These are phyloP conservation scores for Spea multiplicata DNA, from an alignment of 2,113 vertebrate genomes.

Conservation along the genomic window DNA sequence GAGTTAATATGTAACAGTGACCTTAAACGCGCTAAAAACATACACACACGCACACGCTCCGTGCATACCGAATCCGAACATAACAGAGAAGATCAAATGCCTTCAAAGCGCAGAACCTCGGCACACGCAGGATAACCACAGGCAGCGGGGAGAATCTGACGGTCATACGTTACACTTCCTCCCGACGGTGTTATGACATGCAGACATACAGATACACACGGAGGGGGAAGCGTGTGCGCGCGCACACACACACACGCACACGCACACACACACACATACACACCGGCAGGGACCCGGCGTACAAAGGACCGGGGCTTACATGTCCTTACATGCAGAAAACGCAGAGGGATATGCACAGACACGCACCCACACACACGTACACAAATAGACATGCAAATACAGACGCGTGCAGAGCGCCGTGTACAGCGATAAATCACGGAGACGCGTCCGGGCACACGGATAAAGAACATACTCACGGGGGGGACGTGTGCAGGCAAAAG, in stretches of 20 bases:
- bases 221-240: no score
- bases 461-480: background rate
- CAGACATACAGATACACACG: background rate
- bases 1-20: no score
- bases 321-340: background rate
- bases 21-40: no score
- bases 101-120: background rate
- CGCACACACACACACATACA: background rate
- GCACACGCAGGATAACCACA: background rate
- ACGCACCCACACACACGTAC: background rate
- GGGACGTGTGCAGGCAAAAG: background rate
- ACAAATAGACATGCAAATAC: background rate
- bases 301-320: background rate
- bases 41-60: no score
- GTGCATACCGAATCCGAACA: no score
- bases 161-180: background rate
- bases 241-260: background rate
- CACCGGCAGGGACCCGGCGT: no score
- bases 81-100: no score
- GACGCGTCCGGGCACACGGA: background rate
- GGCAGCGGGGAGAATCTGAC: background rate
- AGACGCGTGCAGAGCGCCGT: no score
- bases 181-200: background rate
- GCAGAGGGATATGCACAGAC: background rate
- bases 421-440: no score